These are phyloP conservation scores for Antigone vipio DNA, from an alignment of 2,113 vertebrate genomes.

Conservation along the genomic window DNA sequence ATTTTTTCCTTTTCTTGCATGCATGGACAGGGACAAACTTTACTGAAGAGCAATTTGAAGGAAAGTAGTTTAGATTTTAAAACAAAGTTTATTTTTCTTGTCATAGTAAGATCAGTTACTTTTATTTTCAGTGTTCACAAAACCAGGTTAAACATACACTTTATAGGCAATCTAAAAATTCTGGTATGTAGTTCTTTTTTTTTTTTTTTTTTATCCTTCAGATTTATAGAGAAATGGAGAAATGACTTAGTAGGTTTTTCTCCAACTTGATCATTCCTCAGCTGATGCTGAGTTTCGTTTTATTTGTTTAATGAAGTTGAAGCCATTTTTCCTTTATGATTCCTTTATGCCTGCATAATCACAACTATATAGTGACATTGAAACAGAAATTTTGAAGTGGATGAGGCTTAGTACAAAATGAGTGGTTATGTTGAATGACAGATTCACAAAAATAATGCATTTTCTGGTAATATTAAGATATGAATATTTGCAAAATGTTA, in stretches of 20 bases:
- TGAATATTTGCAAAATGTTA: neutral
- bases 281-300: neutral
- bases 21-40: neutral
- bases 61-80: neutral
- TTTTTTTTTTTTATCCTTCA: neutral
- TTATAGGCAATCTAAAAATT: neutral
- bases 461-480: neutral
- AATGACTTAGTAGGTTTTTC: neutral
- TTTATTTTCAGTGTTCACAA: neutral
- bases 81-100: neutral
- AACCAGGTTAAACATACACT: neutral
- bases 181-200: neutral
- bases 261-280: neutral
- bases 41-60: neutral
- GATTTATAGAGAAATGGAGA: neutral
- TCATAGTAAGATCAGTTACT: neutral
- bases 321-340: neutral
- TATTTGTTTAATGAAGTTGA: neutral
- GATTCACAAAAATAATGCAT: neutral
- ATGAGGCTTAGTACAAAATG: neutral
- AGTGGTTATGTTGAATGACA: neutral
- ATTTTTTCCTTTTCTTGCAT: neutral
- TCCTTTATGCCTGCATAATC: neutral
- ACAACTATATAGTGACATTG: neutral
- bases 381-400: neutral